phyloP scores from a whole-genome alignment of 1,140 invertebrate species.

The Zaprionus lachaisei region DNA sequence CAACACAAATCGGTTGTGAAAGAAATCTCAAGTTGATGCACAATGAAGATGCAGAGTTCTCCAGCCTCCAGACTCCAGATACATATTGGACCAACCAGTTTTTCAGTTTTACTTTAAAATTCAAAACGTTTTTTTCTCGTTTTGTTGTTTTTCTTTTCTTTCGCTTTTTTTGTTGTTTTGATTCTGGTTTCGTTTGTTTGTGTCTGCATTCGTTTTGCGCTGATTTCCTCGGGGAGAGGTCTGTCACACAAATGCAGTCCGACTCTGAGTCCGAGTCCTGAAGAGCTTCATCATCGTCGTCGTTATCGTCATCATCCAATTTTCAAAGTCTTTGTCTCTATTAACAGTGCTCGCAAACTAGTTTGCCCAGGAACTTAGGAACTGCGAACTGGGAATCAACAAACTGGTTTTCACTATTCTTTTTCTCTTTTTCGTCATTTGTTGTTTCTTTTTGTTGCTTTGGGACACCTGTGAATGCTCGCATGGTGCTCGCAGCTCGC shows the following conservation, averaged over 20 bases:
- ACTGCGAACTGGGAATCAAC: slow-evolving; percentile 9
- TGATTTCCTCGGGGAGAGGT: slow-evolving; percentile 72
- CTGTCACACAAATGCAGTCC: slow-evolving; percentile 3
- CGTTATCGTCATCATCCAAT: slow-evolving; percentile 38
- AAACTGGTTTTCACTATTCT: slow-evolving; percentile 38
- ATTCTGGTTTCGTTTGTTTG: slow-evolving; percentile 60
- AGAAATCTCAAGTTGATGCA: slow-evolving; percentile 42
- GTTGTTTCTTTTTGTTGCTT: slow-evolving; percentile 5
- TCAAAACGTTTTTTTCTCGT: slow-evolving; percentile 58
- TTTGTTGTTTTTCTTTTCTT: slow-evolving; percentile 27
- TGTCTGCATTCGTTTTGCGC: slow-evolving; percentile 54
- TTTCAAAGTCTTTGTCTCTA: slow-evolving; percentile 32
- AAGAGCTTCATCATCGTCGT: slow-evolving; percentile 65
- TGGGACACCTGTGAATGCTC: slow-evolving; percentile 63
- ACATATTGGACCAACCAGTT: slow-evolving; percentile 44
- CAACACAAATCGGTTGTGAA: slow-evolving; percentile 41
- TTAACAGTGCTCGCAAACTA: slow-evolving; percentile 24
- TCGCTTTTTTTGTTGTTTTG: slow-evolving; percentile 71
- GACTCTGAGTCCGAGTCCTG: slow-evolving; percentile 2
- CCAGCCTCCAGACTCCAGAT: background rate
- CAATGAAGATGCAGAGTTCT: slow-evolving; percentile 49
- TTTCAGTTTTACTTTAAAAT: slow-evolving; percentile 39
- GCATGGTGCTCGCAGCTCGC: slow-evolving; percentile 20
- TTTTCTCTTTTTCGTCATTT: slow-evolving; percentile 12
- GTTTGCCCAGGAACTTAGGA: slow-evolving; percentile 19